phyloP scores from a whole-genome alignment of 1,140 invertebrate genomes.

The Trichonephila clavata region DNA sequence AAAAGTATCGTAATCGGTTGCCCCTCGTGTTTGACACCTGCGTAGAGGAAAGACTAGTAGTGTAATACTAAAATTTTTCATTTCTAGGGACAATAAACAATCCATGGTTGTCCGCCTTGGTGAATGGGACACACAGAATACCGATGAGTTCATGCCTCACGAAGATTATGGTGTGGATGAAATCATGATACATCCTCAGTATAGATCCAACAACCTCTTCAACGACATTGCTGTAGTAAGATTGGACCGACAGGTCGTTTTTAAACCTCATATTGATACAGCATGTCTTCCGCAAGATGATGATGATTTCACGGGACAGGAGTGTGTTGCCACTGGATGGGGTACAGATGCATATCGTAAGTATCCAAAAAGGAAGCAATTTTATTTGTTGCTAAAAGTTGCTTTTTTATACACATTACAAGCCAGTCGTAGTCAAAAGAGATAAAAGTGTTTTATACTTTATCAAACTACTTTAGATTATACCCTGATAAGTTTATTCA shows the following conservation, averaged over 20 bases:
- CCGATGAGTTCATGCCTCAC: slow-evolving; percentile 87
- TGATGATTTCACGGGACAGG: slow-evolving; percentile 76
- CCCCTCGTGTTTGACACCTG: too few species aligned
- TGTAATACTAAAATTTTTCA: neutral
- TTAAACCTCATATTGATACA: slow-evolving; percentile 86
- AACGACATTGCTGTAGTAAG: slow-evolving; percentile 87
- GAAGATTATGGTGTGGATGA: slow-evolving; percentile 86
- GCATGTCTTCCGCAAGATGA: slow-evolving; percentile 85
- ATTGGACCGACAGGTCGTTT: slow-evolving; percentile 83
- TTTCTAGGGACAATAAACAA: slow-evolving; percentile 28
- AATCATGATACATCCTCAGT: slow-evolving; percentile 84
- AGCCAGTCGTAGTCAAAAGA: too few species aligned
- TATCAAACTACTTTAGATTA: too few species aligned
- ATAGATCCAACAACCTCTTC: slow-evolving; percentile 82
- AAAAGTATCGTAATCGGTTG: too few species aligned
- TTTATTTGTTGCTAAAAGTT: neutral
- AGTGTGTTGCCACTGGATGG: slow-evolving; percentile 90
- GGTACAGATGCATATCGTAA: slow-evolving; percentile 89
- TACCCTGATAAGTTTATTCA: too few species aligned
- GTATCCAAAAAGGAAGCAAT: slow-evolving; percentile 27
- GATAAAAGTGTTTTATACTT: too few species aligned
- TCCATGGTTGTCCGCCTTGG: slow-evolving; percentile 82
- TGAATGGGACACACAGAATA: slow-evolving; percentile 90
- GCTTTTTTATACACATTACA: too few species aligned
- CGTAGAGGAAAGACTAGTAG: too few species aligned